Conservation (phyloP, 2,113 vertebrate genomes). For the Pimephales promelas region DNA sequence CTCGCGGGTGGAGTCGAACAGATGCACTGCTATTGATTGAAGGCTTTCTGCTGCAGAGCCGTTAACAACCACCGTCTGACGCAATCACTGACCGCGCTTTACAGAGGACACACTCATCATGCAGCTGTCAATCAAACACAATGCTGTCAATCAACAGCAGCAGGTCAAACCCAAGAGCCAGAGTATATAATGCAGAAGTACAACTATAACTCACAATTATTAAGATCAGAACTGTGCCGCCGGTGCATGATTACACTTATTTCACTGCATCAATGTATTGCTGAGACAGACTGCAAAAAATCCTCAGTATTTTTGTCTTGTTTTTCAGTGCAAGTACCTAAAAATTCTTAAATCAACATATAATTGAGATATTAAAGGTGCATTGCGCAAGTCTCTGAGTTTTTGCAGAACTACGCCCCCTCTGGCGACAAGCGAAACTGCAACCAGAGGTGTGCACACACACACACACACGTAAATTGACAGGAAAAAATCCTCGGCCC, state of each 20-base stretch:
- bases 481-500: too few relatives aligned
- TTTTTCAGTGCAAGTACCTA: too few relatives aligned
- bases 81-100: background rate
- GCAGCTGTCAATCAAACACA: constrained; percentile 19
- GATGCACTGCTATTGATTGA: constrained; percentile 24
- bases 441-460: too few relatives aligned
- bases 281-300: background rate
- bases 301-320: too few relatives aligned
- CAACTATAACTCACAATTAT: background rate
- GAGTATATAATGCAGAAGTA: background rate
- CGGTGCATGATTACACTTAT: background rate
- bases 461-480: too few relatives aligned
- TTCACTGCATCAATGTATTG: background rate
- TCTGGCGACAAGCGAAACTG: too few relatives aligned
- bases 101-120: constrained; percentile 23
- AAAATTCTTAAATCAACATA: too few relatives aligned
- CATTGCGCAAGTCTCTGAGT: too few relatives aligned
- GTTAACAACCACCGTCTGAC: background rate
- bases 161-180: background rate
- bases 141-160: background rate
- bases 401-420: too few relatives aligned
- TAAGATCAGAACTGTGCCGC: background rate
- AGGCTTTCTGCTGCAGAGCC: constrained; percentile 17
- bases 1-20: constrained; percentile 3
- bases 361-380: too few relatives aligned